phyloP scores from a whole-genome alignment of 2,113 vertebrate species.

The Progne subis region DNA sequence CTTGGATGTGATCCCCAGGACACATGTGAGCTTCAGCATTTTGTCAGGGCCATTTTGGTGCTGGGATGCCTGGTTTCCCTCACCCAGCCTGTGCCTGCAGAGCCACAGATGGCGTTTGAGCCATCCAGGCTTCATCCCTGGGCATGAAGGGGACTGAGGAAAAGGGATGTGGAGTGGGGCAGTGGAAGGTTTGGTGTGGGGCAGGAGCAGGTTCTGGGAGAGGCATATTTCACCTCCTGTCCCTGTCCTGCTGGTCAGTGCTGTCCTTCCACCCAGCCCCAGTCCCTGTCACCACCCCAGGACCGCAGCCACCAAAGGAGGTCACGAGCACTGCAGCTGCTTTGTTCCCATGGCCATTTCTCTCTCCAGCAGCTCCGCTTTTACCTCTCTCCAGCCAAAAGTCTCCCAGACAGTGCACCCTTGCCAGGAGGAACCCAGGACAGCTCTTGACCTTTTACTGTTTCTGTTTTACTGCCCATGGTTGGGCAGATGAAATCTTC shows the following conservation, averaged over 20 bases:
- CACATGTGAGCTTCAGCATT: background rate
- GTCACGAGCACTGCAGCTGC: background rate
- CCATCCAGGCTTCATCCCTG: background rate
- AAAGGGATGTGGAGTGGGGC: background rate
- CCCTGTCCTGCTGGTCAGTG: background rate
- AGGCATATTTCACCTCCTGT: background rate
- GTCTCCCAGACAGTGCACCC: background rate
- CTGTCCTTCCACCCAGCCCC: background rate
- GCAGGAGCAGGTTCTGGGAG: background rate
- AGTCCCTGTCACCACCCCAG: background rate
- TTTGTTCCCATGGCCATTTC: background rate
- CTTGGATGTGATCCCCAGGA: background rate
- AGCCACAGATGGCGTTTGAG: background rate
- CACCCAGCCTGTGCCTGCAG: background rate
- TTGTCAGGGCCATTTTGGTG: background rate
- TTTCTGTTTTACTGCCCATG: background rate
- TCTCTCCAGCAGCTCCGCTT: background rate
- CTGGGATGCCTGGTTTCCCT: background rate
- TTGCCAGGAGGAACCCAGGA: background rate
- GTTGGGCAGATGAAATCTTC: background rate
- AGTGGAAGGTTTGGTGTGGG: background rate
- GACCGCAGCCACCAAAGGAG: background rate
- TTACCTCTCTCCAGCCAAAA: background rate
- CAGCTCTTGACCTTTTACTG: background rate
- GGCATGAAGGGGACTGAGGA: background rate